Conservation (phyloP, 2,888 invertebrate genomes). For the Gryllus longicercus region DNA sequence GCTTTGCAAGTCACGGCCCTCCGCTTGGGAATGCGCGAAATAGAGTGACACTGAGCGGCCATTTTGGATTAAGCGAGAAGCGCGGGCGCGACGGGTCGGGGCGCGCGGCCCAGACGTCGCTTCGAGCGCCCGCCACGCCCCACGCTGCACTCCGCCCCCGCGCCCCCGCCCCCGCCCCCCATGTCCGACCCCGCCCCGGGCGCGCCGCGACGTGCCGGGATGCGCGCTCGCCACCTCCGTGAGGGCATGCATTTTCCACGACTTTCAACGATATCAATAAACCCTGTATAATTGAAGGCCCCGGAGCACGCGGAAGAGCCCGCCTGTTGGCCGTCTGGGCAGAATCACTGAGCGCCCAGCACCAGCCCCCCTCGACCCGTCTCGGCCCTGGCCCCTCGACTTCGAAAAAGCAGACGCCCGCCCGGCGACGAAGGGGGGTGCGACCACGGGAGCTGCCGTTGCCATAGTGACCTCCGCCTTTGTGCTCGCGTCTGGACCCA, state of each 20-base stretch:
- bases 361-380: not conserved
- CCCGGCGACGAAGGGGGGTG: not conserved
- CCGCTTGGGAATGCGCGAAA: too few relatives aligned
- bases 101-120: too few relatives aligned
- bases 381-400: not conserved
- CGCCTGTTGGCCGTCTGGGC: not conserved
- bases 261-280: constrained; percentile 32
- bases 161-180: constrained; percentile 25
- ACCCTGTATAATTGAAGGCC: constrained; percentile 18
- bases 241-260: constrained; percentile 36
- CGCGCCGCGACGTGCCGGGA: not conserved
- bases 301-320: constrained; percentile 22
- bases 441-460: not conserved
- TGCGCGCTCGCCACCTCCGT: constrained; percentile 26
- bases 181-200: constrained; percentile 21
- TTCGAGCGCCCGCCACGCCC: constrained; percentile 30
- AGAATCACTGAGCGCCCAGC: constrained; percentile 22
- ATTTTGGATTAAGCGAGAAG: too few relatives aligned
- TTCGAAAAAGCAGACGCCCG: not conserved
- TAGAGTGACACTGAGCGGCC: too few relatives aligned
- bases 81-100: too few relatives aligned
- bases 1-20: too few relatives aligned
- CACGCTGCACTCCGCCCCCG: constrained; percentile 33
- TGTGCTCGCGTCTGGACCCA: not conserved
- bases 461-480: constrained; percentile 1